phyloP scores from a whole-genome alignment of 1,140 invertebrate genomes.

The Ceratina australensis region DNA sequence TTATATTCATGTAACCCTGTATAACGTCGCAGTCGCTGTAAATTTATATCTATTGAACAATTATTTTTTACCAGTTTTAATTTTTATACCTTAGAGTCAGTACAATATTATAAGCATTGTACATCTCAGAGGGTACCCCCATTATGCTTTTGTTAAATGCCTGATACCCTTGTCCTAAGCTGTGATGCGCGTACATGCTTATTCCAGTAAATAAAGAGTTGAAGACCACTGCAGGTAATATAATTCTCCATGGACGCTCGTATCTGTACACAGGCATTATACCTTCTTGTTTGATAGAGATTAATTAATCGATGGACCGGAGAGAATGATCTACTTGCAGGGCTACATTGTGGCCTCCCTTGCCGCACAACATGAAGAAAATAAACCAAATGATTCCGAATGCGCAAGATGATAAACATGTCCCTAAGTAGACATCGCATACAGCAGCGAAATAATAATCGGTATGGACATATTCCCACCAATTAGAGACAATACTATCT shows the following conservation, averaged over 20 bases:
- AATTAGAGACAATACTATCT: conserved; percentile 3
- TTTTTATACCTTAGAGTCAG: neutral
- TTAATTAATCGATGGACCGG: neutral
- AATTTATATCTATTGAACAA: neutral
- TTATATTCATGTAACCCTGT: conserved; percentile 40
- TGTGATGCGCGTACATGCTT: conserved; percentile 5
- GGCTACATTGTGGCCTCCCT: conserved; percentile 57
- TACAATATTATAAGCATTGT: neutral
- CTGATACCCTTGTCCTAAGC: conserved; percentile 45
- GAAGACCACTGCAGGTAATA: conserved; percentile 59
- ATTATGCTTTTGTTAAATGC: conserved; percentile 50
- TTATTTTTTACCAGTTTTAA: neutral
- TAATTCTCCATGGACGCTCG: conserved; percentile 62
- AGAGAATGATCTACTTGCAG: conserved; percentile 47
- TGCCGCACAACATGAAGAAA: conserved; percentile 64
- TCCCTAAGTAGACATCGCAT: conserved; percentile 60
- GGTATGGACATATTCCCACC: conserved; percentile 54
- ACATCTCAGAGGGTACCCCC: conserved; percentile 7
- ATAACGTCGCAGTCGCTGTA: conserved; percentile 47
- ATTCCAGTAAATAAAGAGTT: conserved; percentile 57
- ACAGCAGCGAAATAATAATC: conserved; percentile 33
- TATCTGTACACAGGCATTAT: conserved; percentile 50
- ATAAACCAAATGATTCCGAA: conserved; percentile 60
- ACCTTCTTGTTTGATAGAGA: neutral
- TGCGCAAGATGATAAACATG: conserved; percentile 60